Conservation (phyloP, 2,113 vertebrate species). For the Microcebus lehilahytsara region DNA sequence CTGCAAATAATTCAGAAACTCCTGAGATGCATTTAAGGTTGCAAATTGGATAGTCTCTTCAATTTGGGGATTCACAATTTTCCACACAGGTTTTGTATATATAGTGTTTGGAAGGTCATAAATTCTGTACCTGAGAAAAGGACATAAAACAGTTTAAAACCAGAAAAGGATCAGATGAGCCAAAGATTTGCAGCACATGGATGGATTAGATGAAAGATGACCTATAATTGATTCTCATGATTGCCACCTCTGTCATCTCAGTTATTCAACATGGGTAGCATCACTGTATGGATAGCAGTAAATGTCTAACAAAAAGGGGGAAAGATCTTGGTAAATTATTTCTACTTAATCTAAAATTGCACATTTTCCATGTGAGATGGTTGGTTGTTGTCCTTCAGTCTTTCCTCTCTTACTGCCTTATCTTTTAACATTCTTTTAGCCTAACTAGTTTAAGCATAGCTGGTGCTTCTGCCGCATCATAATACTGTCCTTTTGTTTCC, state of each 20-base stretch:
- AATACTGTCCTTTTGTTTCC: not conserved
- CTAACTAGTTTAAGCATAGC: not conserved
- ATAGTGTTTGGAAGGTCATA: slow-evolving; percentile 85
- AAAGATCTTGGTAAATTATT: not conserved
- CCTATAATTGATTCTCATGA: accelerated
- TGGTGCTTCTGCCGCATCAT: not conserved
- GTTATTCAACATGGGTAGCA: accelerated
- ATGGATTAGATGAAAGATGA: not conserved
- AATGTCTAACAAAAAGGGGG: not conserved
- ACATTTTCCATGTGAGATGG: not conserved
- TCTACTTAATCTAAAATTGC: not conserved
- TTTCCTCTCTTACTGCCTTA: not conserved
- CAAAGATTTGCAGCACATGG: not conserved
- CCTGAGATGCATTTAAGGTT: slow-evolving; percentile 83
- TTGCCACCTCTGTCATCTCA: accelerated
- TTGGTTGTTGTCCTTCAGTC: not conserved
- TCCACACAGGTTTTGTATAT: slow-evolving; percentile 89
- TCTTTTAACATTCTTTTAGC: not conserved
- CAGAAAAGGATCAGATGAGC: not conserved
- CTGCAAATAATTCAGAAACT: slow-evolving; percentile 89
- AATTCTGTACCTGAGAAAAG: slow-evolving; percentile 86
- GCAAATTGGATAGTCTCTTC: slow-evolving; percentile 87
- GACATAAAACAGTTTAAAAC: not conserved
- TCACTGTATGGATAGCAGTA: not conserved
- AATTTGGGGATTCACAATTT: slow-evolving; percentile 86